phyloP scores from a whole-genome alignment of 1,140 invertebrate species.

The Tyrophagus putrescentiae region DNA sequence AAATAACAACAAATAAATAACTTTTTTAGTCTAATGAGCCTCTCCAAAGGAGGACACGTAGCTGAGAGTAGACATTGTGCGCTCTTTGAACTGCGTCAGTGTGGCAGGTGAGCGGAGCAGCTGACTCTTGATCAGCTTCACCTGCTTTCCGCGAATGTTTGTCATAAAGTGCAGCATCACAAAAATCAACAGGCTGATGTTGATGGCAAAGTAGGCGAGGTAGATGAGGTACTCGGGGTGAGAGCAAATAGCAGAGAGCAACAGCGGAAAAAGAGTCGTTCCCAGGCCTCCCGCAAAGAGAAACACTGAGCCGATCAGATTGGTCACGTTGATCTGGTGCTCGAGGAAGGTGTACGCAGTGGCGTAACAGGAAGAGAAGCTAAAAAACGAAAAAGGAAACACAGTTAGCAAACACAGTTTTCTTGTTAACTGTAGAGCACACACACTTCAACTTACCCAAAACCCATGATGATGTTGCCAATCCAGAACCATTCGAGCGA shows the following conservation, averaged over 20 bases:
- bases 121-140: constrained; percentile 11
- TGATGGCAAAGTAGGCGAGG: background rate
- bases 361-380: constrained; percentile 13
- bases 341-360: constrained; percentile 18
- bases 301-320: constrained; percentile 15
- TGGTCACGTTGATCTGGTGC: constrained; percentile 18
- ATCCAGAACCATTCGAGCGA: constrained; percentile 1
- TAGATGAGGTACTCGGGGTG: background rate
- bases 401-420: background rate
- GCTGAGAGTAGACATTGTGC: background rate
- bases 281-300: constrained; percentile 17
- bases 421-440: background rate
- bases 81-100: background rate
- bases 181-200: background rate
- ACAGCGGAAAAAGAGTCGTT: constrained; percentile 13
- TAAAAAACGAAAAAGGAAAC: background rate
- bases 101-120: constrained; percentile 8
- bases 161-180: constrained; percentile 10
- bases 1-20: too few species aligned
- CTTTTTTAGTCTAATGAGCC: too few species aligned
- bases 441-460: constrained; percentile 10
- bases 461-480: constrained; percentile 12
- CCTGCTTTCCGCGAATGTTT: background rate
- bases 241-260: background rate
- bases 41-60: too few species aligned